A percentile compares a stretch with the other conserved stretches of the same genome.
Evolutionary conservation across 2,797 vertebrate genomes (phyloP).

Genomic region (Platyrinchus mystaceus): DNA sequence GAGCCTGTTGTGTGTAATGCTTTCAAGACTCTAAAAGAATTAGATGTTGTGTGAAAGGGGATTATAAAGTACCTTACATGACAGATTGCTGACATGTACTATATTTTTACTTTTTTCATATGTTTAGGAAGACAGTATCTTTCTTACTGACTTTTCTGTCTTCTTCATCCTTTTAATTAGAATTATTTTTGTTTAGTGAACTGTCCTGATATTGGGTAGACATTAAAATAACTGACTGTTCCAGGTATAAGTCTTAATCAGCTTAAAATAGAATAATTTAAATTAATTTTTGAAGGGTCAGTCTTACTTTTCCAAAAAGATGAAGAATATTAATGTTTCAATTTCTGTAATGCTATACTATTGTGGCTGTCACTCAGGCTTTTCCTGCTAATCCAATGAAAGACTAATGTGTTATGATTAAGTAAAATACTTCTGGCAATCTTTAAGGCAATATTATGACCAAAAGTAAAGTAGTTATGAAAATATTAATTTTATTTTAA

Average conservation of each 20-base stretch:
- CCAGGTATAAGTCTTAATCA: conserved; percentile 1
- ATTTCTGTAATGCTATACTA: neutral
- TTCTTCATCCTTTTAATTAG: neutral
- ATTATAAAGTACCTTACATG: neutral
- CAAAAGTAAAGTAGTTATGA: conserved; percentile 18
- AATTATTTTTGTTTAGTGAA: neutral
- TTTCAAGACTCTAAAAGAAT: neutral
- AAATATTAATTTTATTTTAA: neutral
- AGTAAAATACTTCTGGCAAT: conserved; percentile 19
- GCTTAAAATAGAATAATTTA: conserved; percentile 34
- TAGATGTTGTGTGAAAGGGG: neutral
- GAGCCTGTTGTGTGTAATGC: neutral
- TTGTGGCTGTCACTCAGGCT: conserved; percentile 38
- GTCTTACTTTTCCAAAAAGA: neutral
- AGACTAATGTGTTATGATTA: conserved; percentile 21
- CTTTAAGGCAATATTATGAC: neutral
- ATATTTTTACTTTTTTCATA: neutral
- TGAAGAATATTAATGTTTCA: neutral
- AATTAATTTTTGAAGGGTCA: conserved; percentile 29
- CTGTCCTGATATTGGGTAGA: neutral
- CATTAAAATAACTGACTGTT: neutral
- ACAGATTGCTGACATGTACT: neutral
- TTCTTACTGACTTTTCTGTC: neutral
- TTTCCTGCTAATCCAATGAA: conserved; percentile 54
- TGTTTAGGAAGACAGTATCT: neutral